phyloP scores from a whole-genome alignment of 1,140 invertebrate species.

The Neodiprion virginianus region DNA sequence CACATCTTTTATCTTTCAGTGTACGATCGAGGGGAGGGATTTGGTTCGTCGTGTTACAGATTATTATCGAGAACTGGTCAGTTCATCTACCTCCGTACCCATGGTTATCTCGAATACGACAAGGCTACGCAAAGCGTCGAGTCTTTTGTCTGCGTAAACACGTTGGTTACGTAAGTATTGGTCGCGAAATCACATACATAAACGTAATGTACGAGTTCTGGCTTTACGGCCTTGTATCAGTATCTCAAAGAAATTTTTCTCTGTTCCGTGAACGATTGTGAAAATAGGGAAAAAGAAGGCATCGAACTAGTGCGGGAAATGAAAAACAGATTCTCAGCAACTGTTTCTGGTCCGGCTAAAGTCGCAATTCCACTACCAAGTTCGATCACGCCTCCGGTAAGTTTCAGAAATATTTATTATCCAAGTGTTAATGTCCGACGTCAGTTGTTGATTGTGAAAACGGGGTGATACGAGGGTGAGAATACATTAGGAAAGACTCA shows the following conservation, averaged over 20 bases:
- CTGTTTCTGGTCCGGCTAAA: slow-evolving; percentile 47
- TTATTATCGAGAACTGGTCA: slow-evolving; percentile 78
- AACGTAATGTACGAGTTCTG: background rate
- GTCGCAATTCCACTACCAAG: slow-evolving; percentile 32
- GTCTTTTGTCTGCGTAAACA: slow-evolving; percentile 86
- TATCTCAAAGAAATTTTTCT: too few relatives aligned
- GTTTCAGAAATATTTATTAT: slow-evolving; percentile 23
- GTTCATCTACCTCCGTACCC: slow-evolving; percentile 81
- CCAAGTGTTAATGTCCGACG: background rate
- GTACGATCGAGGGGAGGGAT: slow-evolving; percentile 77
- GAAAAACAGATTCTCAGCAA: slow-evolving; percentile 73
- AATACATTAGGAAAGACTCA: too few relatives aligned
- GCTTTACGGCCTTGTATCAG: too few relatives aligned
- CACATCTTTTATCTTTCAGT: slow-evolving; percentile 65
- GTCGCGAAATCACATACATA: background rate
- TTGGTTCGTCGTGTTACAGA: slow-evolving; percentile 82
- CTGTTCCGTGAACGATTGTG: too few relatives aligned
- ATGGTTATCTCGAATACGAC: slow-evolving; percentile 80
- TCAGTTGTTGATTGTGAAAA: too few relatives aligned
- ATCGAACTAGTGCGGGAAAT: slow-evolving; percentile 71
- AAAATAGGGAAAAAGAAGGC: slow-evolving; percentile 70
- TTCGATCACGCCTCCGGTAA: slow-evolving; percentile 34
- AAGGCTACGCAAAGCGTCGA: slow-evolving; percentile 73
- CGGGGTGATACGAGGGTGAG: too few relatives aligned
- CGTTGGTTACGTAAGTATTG: slow-evolving; percentile 71